Conservation (phyloP, 2,113 vertebrate genomes). For the Planiliza haematocheilus region DNA sequence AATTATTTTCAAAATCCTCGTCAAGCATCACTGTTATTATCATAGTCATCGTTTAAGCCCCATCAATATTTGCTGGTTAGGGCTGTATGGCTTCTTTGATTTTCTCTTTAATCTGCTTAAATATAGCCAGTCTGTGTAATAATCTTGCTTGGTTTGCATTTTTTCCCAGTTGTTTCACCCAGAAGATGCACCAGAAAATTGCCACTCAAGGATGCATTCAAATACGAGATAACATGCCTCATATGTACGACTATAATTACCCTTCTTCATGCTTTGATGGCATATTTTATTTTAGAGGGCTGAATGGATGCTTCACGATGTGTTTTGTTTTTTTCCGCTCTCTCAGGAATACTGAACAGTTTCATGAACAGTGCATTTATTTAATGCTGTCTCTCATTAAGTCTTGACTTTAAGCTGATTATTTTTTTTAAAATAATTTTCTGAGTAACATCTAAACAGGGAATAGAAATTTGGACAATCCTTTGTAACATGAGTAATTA, state of each 20-base stretch:
- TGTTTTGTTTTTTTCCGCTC: neutral
- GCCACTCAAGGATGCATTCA: slow-evolving; percentile 37
- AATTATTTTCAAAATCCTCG: neutral
- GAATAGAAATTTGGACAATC: no score
- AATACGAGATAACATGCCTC: slow-evolving; percentile 37
- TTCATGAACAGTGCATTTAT: neutral
- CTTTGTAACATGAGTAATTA: no score
- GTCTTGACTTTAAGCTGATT: slow-evolving; percentile 5
- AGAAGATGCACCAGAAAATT: slow-evolving; percentile 45
- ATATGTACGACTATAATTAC: slow-evolving; percentile 38
- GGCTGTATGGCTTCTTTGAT: slow-evolving; percentile 18
- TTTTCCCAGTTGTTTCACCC: slow-evolving; percentile 23
- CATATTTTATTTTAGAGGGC: slow-evolving; percentile 28
- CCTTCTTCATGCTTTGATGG: slow-evolving; percentile 4
- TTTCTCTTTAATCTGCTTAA: slow-evolving; percentile 44
- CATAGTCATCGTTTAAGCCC: slow-evolving; percentile 2
- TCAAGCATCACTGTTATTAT: neutral
- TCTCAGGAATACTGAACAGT: slow-evolving; percentile 1
- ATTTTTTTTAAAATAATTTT: no score
- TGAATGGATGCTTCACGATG: slow-evolving; percentile 1
- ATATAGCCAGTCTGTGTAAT: slow-evolving; percentile 27
- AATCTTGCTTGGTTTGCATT: slow-evolving; percentile 18
- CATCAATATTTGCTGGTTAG: slow-evolving; percentile 3
- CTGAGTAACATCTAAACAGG: no score
- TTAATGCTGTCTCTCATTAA: neutral